Evolutionary conservation across 2,888 invertebrate species (phyloP), one percentile per base, ranked within the genome.

Genomic region (Hydrotaea diabolus): DNA sequence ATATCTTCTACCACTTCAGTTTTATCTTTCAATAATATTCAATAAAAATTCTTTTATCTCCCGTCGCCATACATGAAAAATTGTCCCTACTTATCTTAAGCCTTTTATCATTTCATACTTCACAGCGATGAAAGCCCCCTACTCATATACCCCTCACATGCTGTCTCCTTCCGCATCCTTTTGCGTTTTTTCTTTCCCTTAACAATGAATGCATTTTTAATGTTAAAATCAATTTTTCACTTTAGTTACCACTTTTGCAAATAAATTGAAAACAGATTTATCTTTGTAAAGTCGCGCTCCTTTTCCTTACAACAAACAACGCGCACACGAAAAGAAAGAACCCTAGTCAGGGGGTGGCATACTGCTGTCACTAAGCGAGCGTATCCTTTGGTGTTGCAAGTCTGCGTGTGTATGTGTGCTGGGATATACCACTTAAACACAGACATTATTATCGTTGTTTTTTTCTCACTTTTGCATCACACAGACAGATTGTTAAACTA

Each of bases 231-330:
- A 79, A 83, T 84, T 84, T 80, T 80, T 80, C 78, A 82, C 79
- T 78, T 74, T 62, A 83, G 49, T 71, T 82, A 55, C 57, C 82
- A 74, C 76, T 82, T 69, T 69, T 21, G 66, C 57, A 82, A 85
- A 79, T 81, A 86, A 83, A 85, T 83, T 83, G 80, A 80, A 84
- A 82, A 73, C 81, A 81, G 84, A 85, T 85, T 85, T 84, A 83
- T 83, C 77, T 75, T 46, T 59, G 74, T 74, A 74, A 74, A 74
- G 46, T 19, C 46, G 69, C 69, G 62, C 31, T 62, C 43, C 11
- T n/a, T 43, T 43, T 31, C 31, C 15, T 13, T 62, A 11, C 62
- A 69, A 17, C 69, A 23, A 46, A 69, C 46, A 46, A 23, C 46
- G 13, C 43, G 17, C 31, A 31, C 31, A 4, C 31, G 2, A 2